Evolutionary conservation across 1,140 invertebrate species (phyloP).

Genomic region (Phocides pigmalion): DNA sequence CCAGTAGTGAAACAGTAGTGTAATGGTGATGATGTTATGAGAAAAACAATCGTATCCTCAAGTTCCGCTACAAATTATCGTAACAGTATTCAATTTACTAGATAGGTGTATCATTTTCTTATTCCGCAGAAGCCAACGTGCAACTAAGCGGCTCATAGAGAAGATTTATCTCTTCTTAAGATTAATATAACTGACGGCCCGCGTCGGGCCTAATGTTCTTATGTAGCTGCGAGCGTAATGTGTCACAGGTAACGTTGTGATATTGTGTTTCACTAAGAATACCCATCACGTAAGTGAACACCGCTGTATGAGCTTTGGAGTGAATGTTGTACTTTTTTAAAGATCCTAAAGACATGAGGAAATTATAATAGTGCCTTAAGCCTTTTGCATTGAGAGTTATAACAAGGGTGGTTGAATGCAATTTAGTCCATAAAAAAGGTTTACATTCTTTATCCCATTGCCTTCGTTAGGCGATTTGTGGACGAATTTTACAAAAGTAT

Average conservation of each 20-base stretch:
- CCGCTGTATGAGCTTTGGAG: neutral
- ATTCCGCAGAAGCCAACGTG: conserved; percentile 3
- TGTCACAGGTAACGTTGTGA: conserved; percentile 10
- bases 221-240: neutral
- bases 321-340: neutral
- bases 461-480: no score
- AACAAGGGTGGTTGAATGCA: no score
- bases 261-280: conserved; percentile 4
- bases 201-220: conserved; percentile 21
- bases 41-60: no score
- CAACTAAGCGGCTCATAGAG: conserved; percentile 8
- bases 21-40: no score
- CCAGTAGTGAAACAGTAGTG: no score
- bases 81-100: neutral
- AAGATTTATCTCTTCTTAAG: conserved; percentile 12
- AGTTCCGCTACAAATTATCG: no score
- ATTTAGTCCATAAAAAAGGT: no score
- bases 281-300: neutral
- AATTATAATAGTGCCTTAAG: neutral
- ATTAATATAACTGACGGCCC: conserved; percentile 19
- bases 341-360: no score
- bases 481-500: no score
- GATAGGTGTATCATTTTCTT: conserved; percentile 12
- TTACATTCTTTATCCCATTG: no score
- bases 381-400: no score